Evolutionary conservation across 2,888 invertebrate genomes (phyloP), one percentile per base, ranked within the genome.

Genomic region (Ditula angustiorana): DNA sequence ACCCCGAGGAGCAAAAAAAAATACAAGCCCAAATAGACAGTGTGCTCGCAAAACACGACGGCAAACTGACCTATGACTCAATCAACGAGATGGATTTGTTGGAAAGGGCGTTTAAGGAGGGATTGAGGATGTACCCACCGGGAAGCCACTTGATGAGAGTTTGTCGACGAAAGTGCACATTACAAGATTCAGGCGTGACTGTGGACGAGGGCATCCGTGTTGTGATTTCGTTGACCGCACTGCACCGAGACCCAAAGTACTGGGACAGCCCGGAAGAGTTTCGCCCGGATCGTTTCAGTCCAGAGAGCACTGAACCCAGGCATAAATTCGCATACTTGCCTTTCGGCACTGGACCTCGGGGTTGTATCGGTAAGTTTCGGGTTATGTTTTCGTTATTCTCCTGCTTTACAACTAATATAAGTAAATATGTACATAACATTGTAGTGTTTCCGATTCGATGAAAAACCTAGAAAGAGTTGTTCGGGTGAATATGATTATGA

Each of bases 1-100:
- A 79, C 67, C 74, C 74, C 8, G 70, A 74, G 1, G 57, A 74
- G 3, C 80, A 80, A 44, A 65, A 69, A 26, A 73, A 59, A 50
- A 57, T 73, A 5, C 67, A 70, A 52, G 61, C 71, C 23, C 77
- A 80, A 60, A 68, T 80, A 13, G 74, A 65, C 16, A 10, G n/a
- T 3, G 53, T 65, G 11, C 30, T 65, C 8, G 28, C 11, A 1
- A 53, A 47, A 19, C 28, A 65, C 41, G 37, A 55, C 16, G 46
- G 46, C 24, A 55, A 59, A 23, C 11, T 65, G 2, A 53, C 47
- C 21, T 65, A 26, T 16, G 65, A 65, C 2, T 59, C 65, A 1
- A 21, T 66, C 10, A 57, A 23, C 16, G 66, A 66, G 10, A 66
- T 66, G 66, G 33, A n/a, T 5, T 61, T 52, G 10, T 52, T 66